These are phyloP conservation scores for Eciton burchellii DNA, from an alignment of 1,140 invertebrate species.

Conservation along the genomic window DNA sequence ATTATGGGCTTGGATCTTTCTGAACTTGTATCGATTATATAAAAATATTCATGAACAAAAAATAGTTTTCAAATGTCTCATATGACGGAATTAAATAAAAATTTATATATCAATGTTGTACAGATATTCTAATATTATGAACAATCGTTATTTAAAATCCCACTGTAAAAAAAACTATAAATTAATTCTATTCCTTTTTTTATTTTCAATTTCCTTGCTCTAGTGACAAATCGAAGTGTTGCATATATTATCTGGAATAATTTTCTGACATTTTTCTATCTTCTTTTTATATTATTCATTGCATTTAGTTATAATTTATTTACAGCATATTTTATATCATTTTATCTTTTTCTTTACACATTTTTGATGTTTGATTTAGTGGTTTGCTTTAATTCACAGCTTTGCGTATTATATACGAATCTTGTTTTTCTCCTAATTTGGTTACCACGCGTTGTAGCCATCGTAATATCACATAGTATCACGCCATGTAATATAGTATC, in stretches of 20 bases:
- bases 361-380: conserved; percentile 51
- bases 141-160: background rate
- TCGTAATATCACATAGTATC: background rate
- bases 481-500: background rate
- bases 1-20: conserved; percentile 73
- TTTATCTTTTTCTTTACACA: conserved; percentile 10
- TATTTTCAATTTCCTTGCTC: conserved; percentile 27
- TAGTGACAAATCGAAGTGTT: conserved; percentile 10
- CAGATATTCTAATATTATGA: background rate
- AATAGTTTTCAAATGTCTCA: conserved; percentile 32
- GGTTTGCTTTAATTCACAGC: conserved; percentile 49
- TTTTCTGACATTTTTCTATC: conserved; percentile 25
- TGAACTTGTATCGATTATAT: conserved; percentile 53
- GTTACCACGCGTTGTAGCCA: conserved; percentile 29
- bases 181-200: conserved; percentile 34
- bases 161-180: background rate
- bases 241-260: conserved; percentile 38
- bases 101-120: background rate
- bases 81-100: conserved; percentile 45
- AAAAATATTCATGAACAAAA: conserved; percentile 59
- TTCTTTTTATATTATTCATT: conserved; percentile 26
- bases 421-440: conserved; percentile 22
- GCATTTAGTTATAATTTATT: background rate
- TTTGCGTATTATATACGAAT: conserved; percentile 31
- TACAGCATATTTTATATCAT: background rate